phyloP scores from a whole-genome alignment of 1,140 invertebrate species.

The Asobara japonica region DNA sequence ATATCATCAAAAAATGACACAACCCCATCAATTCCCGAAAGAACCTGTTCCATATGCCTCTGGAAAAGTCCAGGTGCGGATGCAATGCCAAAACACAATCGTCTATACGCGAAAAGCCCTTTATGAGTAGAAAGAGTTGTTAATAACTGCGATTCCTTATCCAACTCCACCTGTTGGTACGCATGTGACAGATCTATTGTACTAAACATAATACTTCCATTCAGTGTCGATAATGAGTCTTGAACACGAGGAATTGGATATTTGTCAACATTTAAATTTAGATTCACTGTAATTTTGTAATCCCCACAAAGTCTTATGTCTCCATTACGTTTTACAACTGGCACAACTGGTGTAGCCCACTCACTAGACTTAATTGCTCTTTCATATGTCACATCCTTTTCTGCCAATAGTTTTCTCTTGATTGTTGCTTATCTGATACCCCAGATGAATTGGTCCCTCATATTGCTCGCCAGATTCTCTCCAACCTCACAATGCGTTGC shows the following conservation, averaged over 20 bases:
- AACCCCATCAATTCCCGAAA: not conserved
- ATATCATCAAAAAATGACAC: too few relatives aligned
- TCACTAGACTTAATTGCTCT: constrained; percentile 37
- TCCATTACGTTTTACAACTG: constrained; percentile 43
- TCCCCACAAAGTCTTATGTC: constrained; percentile 51
- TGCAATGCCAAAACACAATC: not conserved
- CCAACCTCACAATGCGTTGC: not conserved
- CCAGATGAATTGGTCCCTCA: constrained; percentile 21
- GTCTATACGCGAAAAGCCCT: not conserved
- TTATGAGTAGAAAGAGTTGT: not conserved
- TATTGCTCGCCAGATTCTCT: not conserved
- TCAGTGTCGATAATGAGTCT: constrained; percentile 53
- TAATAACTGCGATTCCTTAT: not conserved
- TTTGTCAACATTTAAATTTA: constrained; percentile 41
- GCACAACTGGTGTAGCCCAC: constrained; percentile 56
- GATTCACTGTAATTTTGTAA: constrained; percentile 60
- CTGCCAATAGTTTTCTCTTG: constrained; percentile 11
- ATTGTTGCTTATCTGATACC: not conserved
- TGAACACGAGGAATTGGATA: constrained; percentile 52
- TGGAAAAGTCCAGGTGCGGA: not conserved
- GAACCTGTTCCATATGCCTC: constrained; percentile 28
- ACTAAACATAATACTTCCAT: not conserved
- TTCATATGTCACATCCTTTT: not conserved
- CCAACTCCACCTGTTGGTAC: not conserved
- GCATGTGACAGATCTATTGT: not conserved